Base-by-base conservation (phyloP, 92 coral and sea anemone species). In the Epizoanthus rinbou region DNA sequence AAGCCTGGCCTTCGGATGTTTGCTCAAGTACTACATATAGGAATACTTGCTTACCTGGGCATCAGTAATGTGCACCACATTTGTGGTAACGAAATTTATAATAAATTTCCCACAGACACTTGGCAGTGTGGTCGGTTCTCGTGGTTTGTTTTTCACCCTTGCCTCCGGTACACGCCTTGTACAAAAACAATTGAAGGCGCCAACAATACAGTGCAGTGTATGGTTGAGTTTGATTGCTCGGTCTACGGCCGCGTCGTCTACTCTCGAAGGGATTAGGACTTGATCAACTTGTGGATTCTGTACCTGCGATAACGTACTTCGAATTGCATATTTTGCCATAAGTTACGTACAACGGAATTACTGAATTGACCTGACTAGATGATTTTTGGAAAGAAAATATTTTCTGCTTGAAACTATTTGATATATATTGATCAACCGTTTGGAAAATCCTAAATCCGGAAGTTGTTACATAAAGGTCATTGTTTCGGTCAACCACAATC, bases 81-180 rank as follows among this genome's bases (percentile, higher is more conserved):
- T 75, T 18, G 8, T 17, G 3, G 8, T 4, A 57, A 24, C 37
- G 68, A 67, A 57, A 75, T 57, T 14, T 58, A 6, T 13, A 59
- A 37, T 39, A 75, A 54, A 58, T 31, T 3, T 58, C 8, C 15
- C 21, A 62, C 54, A n/a, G 33, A 75, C 60, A 67, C 56, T 57
- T 31, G 39, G 17, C 19, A 18, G 53, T 58, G 57, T 23, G 22
- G 60, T 18, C 19, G 8, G 52, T 75, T 39, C 41, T n/a, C 22
- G 54, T 58, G 63, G 28, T 19, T 75, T 58, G 19, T 5, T 58
- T 57, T 54, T 75, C 59, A 75, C 69, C 81, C 39, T 75, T 75
- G 81, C 69, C 69, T 57, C 81, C 69, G 81, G 68, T 75, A 53
- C 68, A 57, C 56, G 39, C 43, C 81, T 75, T 75, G 81, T 28